Percentiles rank a stretch among this genome's conserved stretches.
These are phyloP conservation scores for Chionodraco myersi DNA, from an alignment of 2,113 vertebrate species.

Conservation along the genomic window DNA sequence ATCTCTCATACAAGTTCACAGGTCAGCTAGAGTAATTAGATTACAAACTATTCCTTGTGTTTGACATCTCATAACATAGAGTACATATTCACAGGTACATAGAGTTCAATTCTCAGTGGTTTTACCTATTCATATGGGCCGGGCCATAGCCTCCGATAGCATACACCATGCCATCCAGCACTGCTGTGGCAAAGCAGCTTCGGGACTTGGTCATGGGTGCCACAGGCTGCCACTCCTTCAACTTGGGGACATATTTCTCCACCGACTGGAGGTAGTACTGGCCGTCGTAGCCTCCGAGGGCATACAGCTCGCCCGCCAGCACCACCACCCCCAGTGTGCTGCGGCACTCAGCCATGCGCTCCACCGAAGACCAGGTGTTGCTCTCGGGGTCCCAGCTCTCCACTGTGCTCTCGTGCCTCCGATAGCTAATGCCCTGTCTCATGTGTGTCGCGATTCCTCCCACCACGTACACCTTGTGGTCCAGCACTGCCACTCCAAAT, in stretches of 20 bases:
- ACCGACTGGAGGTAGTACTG: constrained; percentile 96
- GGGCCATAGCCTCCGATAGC: constrained; percentile 97
- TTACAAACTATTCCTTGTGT: background rate
- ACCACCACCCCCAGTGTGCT: constrained; percentile 95
- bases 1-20: background rate
- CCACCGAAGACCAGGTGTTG: constrained; percentile 93
- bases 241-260: constrained; percentile 95
- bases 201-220: constrained; percentile 96
- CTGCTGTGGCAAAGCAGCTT: constrained; percentile 95
- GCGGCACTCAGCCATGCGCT: constrained; percentile 93
- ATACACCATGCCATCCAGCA: constrained; percentile 96
- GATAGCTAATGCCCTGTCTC: constrained; percentile 92
- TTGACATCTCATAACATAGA: background rate
- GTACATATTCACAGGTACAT: background rate
- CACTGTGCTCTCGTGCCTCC: constrained; percentile 94
- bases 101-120: background rate
- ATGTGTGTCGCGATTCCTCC: constrained; percentile 96
- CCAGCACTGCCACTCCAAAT: constrained; percentile 94
- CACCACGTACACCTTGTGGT: constrained; percentile 95
- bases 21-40: background rate
- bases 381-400: constrained; percentile 98
- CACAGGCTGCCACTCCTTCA: constrained; percentile 94
- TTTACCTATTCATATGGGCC: constrained; percentile 98
- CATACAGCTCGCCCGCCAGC: constrained; percentile 94
- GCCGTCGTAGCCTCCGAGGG: constrained; percentile 95